These are phyloP conservation scores for Oegoconia quadripuncta DNA, from an alignment of 2,888 invertebrate genomes.

Conservation along the genomic window DNA sequence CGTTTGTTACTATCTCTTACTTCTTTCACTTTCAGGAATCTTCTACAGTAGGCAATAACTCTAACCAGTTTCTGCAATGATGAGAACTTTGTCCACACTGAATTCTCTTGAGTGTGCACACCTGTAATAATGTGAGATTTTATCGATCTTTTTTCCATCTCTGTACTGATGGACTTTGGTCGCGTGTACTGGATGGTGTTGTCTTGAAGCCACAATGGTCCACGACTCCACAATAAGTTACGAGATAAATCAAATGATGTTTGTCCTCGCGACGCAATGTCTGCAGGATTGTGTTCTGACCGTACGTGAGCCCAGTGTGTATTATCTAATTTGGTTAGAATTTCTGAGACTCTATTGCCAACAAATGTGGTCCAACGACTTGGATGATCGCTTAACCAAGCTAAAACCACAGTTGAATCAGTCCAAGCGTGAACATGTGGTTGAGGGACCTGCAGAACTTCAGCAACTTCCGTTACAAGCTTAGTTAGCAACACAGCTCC, in stretches of 20 bases:
- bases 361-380: slow-evolving; percentile 18
- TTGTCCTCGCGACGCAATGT: slow-evolving; percentile 24
- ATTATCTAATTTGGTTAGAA: slow-evolving; percentile 12
- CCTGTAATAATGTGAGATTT: neutral
- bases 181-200: neutral
- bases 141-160: neutral
- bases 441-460: slow-evolving; percentile 4
- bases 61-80: neutral
- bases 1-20: neutral
- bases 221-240: slow-evolving; percentile 6
- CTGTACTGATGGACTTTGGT: neutral
- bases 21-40: neutral
- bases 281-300: slow-evolving; percentile 26
- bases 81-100: neutral
- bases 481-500: slow-evolving; percentile 12
- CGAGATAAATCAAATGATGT: slow-evolving; percentile 1
- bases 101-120: neutral
- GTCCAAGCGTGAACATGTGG: slow-evolving; percentile 18
- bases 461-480: slow-evolving; percentile 6
- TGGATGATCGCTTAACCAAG: slow-evolving; percentile 16
- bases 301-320: slow-evolving; percentile 16
- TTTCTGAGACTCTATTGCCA: slow-evolving; percentile 18
- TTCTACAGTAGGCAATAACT: neutral
- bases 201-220: neutral
- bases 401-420: slow-evolving; percentile 19